Base-by-base conservation (phyloP, 2,113 vertebrate species). In the Tichodroma muraria region DNA sequence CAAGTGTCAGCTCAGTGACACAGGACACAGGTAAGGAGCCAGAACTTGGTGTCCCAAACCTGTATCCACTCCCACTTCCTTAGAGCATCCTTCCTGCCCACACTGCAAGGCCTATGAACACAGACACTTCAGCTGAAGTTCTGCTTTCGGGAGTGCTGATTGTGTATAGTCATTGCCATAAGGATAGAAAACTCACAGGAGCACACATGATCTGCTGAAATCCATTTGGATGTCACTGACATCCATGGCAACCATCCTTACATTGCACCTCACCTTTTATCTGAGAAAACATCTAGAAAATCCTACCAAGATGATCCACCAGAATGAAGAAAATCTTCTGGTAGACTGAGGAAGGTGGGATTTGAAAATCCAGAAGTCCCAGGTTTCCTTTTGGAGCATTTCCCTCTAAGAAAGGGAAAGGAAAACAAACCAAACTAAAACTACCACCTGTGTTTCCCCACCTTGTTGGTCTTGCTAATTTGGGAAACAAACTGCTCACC, bases 161-260 rank as follows among this genome's bases (percentile, higher is more conserved):
- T 0, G 6, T 4, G 9, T 6, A 0, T 3, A 4, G 15, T 0
- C 47, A 21, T 1, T 30, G 61, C 37, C 9, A 0, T 1, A 3
- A 6, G 52, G 44, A 15, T 0, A 13, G 33, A 30, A 33, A 52
- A n/a, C 33, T 42, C 40, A 3, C 0, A 6, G 8, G 14, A 40
- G 3, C n/a, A 20, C 15, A 4, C 1, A 0, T 0, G 3, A 65
- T 2, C 44, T 15, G 5, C 35, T 53, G 11, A 4, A 37, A 31
- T 24, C 30, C 42, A 44, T 81, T 2, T 19, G 28, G 14, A 2
- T 3, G 6, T 10, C 57, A 56, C 50, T 8, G 53, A 16, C 8
- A 3, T 8, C 53, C 54, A 2, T 1, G 22, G 63, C 69, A 83
- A 25, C 15, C 15, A 8, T 2, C 64, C 30, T 53, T 4, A 4